Evolutionary conservation across 2,797 vertebrate species (phyloP).

Genomic region (Nyctibius grandis): DNA sequence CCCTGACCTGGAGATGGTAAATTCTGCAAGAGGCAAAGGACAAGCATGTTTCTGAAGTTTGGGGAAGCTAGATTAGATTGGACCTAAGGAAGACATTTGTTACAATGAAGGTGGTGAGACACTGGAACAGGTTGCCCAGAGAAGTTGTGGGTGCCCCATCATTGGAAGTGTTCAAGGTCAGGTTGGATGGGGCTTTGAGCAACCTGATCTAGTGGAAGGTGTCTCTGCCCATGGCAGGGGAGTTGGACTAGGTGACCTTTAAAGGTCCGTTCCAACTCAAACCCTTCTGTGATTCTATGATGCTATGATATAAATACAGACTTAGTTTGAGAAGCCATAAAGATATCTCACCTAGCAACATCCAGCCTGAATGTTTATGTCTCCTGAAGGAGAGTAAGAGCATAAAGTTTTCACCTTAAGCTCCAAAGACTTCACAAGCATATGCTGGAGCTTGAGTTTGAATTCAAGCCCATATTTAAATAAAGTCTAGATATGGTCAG

Average conservation of each 20-base stretch:
- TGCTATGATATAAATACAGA: background rate
- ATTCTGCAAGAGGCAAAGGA: background rate
- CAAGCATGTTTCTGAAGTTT: background rate
- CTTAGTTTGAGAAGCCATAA: background rate
- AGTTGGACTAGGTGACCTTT: background rate
- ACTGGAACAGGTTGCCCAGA: background rate
- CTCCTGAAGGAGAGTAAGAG: background rate
- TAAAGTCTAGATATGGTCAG: background rate
- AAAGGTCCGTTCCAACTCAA: background rate
- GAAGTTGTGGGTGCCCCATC: background rate
- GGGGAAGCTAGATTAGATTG: background rate
- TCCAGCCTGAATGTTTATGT: background rate
- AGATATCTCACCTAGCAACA: background rate
- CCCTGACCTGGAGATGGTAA: background rate
- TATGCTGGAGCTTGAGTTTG: background rate
- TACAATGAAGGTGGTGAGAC: accelerated
- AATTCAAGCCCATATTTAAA: background rate
- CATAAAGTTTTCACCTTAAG: background rate
- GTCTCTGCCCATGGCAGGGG: background rate
- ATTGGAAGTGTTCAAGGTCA: background rate
- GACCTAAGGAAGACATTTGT: background rate
- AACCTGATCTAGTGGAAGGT: background rate
- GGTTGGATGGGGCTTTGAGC: background rate
- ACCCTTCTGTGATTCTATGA: background rate
- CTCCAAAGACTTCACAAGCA: background rate